Conservation (phyloP, 1,140 invertebrate species). For the Atta texana region DNA sequence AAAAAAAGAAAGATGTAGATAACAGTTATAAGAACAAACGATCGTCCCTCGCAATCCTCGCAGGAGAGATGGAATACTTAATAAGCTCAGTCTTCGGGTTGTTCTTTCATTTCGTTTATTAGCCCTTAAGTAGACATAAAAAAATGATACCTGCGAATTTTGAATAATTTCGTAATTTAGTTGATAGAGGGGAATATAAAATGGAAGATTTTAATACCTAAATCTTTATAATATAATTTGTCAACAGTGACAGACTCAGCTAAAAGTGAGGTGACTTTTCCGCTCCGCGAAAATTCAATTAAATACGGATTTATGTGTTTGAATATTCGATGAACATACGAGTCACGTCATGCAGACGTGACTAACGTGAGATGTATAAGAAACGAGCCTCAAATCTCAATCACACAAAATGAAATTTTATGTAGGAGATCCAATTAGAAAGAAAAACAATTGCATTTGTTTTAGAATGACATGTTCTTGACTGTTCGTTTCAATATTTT, state of each 20-base stretch:
- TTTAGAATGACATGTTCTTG: background rate
- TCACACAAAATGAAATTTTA: background rate
- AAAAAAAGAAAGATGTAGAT: background rate
- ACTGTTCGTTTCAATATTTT: background rate
- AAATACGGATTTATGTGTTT: background rate
- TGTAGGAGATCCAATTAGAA: background rate
- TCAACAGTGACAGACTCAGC: background rate
- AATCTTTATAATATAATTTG: background rate
- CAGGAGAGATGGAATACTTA: slow-evolving; percentile 26
- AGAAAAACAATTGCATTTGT: background rate
- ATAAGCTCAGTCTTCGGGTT: background rate
- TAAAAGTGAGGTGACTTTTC: background rate
- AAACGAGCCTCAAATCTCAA: background rate
- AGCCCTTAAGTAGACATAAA: slow-evolving; percentile 4
- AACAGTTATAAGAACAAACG: background rate
- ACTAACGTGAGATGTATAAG: background rate
- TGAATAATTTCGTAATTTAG: background rate
- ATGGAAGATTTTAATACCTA: background rate
- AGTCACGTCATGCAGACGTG: background rate
- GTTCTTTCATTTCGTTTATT: background rate
- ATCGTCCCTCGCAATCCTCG: background rate
- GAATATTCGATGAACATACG: background rate
- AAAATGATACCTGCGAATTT: background rate
- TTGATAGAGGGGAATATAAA: background rate
- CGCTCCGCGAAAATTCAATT: background rate